These are phyloP conservation scores for Diphyllodes magnificus DNA, from an alignment of 2,113 vertebrate genomes.

Conservation along the genomic window DNA sequence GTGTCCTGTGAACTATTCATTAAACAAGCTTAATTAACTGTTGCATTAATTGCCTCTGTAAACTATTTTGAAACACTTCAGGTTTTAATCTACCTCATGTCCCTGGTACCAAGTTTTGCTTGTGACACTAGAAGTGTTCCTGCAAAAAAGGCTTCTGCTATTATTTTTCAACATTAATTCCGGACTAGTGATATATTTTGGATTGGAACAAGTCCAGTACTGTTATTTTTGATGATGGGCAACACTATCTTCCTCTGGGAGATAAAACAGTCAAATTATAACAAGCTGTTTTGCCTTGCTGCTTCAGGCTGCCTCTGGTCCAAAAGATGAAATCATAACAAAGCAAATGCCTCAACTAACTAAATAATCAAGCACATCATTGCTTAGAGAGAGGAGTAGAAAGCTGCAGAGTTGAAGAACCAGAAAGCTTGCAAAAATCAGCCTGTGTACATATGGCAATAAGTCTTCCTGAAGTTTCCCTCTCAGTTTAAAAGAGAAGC, in stretches of 20 bases:
- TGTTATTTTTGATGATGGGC: background rate
- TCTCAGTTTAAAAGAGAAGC: background rate
- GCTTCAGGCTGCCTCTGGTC: background rate
- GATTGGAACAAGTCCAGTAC: background rate
- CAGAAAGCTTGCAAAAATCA: background rate
- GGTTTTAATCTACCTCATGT: background rate
- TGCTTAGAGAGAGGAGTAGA: background rate
- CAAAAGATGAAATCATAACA: slow-evolving; percentile 2
- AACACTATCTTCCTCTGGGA: background rate
- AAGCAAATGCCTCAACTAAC: background rate
- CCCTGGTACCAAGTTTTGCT: background rate
- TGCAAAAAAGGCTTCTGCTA: background rate
- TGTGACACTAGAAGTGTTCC: background rate
- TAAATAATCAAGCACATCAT: background rate
- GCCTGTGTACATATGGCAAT: background rate
- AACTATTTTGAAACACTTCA: background rate
- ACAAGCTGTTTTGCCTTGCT: slow-evolving; percentile 8
- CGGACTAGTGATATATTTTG: background rate
- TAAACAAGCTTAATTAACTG: background rate
- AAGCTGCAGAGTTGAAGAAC: background rate
- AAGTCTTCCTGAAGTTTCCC: background rate
- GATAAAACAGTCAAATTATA: background rate
- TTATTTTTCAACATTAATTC: background rate
- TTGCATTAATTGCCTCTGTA: background rate
- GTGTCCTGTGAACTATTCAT: background rate